Percentiles rank a stretch among this genome's conserved stretches.
These are phyloP conservation scores for Apocheima hispidaria DNA, from an alignment of 2,888 invertebrate species.

Conservation along the genomic window DNA sequence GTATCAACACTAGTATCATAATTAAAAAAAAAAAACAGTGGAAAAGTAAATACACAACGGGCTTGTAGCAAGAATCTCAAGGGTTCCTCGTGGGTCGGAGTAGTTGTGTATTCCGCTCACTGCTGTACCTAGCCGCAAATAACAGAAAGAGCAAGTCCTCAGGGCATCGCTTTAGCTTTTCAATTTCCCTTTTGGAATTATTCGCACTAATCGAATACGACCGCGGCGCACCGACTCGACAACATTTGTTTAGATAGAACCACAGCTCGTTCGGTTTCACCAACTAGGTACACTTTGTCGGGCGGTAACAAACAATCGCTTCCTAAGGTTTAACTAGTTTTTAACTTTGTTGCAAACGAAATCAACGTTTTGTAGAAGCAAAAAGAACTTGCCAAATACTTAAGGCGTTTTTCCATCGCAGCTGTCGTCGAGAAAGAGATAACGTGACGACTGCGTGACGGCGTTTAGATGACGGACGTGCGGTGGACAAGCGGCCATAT, in stretches of 20 bases:
- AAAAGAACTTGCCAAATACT: too few species aligned
- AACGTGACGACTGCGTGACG: too few species aligned
- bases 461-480: too few species aligned
- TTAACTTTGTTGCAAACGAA: too few species aligned
- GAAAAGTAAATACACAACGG: conserved; percentile 15
- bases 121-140: conserved; percentile 77
- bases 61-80: conserved; percentile 35
- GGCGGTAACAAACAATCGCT: background rate
- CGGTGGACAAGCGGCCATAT: too few species aligned
- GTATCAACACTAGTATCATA: too few species aligned
- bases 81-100: conserved; percentile 46
- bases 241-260: conserved; percentile 15
- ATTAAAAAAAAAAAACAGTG: background rate
- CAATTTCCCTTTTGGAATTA: conserved; percentile 86
- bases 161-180: conserved; percentile 85
- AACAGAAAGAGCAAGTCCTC: conserved; percentile 85
- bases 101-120: conserved; percentile 77
- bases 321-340: background rate
- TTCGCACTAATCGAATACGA: conserved; percentile 85
- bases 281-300: background rate
- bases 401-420: too few species aligned
- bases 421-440: too few species aligned
- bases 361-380: too few species aligned
- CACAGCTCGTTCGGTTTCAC: conserved; percentile 5
- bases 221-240: conserved; percentile 44